Evolutionary conservation across 2,888 invertebrate genomes (phyloP), one percentile per base, ranked within the genome.

Genomic region (Plebejus anna): DNA sequence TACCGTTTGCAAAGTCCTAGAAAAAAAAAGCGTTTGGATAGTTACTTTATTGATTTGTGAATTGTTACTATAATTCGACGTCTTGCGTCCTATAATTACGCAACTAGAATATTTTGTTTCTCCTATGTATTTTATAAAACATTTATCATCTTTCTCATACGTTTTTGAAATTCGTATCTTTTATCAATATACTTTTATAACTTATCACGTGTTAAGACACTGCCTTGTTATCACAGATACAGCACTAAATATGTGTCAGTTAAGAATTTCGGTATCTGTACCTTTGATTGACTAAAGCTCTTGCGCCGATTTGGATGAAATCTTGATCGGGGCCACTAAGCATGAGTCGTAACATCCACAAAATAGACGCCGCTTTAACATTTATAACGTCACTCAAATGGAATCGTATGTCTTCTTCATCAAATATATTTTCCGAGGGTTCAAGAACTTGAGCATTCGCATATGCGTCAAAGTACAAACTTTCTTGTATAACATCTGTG

Each of bases 401-500:
- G 2, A 83, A 81, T 80, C 91, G 85, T 32, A 92, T 86, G 0
- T 55, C 79, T 0, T 81, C 79, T 80, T 89, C 89, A 0, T 86
- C 82, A 47, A 86, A 88, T 0, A 93, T 38, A 47, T 87, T 80
- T 0, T 80, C 80, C 0, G 1, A 75, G 1, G 86, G 80, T 76
- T 89, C 84, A 4, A 94, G 78, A 0, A 85, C 78, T 13, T 78
- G 78, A 0, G 87, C 80, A 55, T 77, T 80, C 0, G 76, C 6
- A 71, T 88, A 90, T 0, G 85, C 84, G 77, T 94, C 94, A 3
- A 81, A 82, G 0, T 87, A 82, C 7, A 94, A 80, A 79, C 89
- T 87, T 76, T 93, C 92, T 84, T 91, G 92, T 13, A 93, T 88
- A 0, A 93, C 80, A 28, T 94, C 92, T 1, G 89, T 85, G 9